Evolutionary conservation across 1,140 invertebrate genomes (phyloP).

Genomic region (Eufriesea mexicana): DNA sequence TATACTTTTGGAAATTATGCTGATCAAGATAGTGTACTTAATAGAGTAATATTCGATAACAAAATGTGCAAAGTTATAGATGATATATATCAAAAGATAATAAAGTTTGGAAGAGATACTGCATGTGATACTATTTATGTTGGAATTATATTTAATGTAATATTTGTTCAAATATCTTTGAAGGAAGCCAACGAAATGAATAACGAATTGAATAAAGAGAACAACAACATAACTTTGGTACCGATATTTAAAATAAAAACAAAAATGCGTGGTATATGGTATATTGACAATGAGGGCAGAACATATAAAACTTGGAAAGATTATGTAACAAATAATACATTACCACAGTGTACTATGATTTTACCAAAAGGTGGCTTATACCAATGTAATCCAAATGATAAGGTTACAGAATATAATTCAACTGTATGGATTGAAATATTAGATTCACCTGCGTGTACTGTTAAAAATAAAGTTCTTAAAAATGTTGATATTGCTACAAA

Average conservation of each 20-base stretch:
- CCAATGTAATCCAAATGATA: conserved; percentile 58
- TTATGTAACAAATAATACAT: conserved; percentile 74
- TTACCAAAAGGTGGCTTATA: conserved; percentile 75
- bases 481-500: conserved; percentile 72
- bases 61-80: conserved; percentile 41
- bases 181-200: not conserved
- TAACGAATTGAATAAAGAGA: not conserved
- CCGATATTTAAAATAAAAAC: conserved; percentile 31
- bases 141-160: conserved; percentile 61
- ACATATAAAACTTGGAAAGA: conserved; percentile 75
- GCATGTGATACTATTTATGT: conserved; percentile 12
- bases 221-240: not conserved
- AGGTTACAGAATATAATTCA: conserved; percentile 43
- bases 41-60: not conserved
- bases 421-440: conserved; percentile 70
- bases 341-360: conserved; percentile 74
- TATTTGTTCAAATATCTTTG: conserved; percentile 23
- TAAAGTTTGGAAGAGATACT: conserved; percentile 28
- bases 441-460: conserved; percentile 75
- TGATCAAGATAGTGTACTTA: not conserved
- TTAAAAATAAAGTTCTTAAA: conserved; percentile 60
- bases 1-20: not conserved
- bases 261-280: conserved; percentile 39
- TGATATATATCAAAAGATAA: conserved; percentile 61
- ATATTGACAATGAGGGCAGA: conserved; percentile 71